Conservation (phyloP, 2,113 vertebrate species). For the Caranx melampygus region DNA sequence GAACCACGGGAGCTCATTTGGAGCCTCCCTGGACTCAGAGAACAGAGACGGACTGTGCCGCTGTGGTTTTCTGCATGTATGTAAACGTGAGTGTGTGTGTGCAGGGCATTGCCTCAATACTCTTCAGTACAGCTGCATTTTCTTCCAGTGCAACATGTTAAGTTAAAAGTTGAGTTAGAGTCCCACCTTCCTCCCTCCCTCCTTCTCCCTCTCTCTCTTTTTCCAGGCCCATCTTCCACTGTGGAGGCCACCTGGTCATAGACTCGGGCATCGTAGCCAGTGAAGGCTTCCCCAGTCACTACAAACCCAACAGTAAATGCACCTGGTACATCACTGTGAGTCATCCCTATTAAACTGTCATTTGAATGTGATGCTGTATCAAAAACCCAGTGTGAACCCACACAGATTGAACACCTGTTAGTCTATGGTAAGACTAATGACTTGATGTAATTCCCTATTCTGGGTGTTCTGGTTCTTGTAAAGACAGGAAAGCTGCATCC, state of each 20-base stretch:
- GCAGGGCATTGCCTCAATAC: conserved; percentile 18
- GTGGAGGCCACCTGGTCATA: conserved; percentile 88
- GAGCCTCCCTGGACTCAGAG: conserved; percentile 44
- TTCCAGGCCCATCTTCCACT: conserved; percentile 87
- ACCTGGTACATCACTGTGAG: conserved; percentile 92
- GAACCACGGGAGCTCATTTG: conserved; percentile 37
- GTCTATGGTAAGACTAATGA: background rate
- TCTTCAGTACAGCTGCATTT: conserved; percentile 36
- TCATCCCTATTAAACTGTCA: conserved; percentile 16
- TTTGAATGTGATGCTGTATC: too few species aligned
- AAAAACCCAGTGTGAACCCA: background rate
- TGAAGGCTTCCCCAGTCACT: conserved; percentile 89
- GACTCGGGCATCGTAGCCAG: conserved; percentile 91
- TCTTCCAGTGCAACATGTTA: background rate
- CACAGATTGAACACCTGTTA: background rate
- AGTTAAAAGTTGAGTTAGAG: background rate
- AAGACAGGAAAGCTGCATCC: background rate
- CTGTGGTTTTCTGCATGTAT: conserved; percentile 48
- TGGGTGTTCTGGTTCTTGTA: background rate
- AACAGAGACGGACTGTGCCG: conserved; percentile 74
- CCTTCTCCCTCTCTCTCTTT: background rate
- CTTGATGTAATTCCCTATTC: background rate
- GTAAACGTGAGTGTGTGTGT: conserved; percentile 36
- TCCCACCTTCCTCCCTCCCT: background rate
- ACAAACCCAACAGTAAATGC: conserved; percentile 89